Evolutionary conservation across 2,888 invertebrate species (phyloP).

Genomic region (Craniophora ligustri): DNA sequence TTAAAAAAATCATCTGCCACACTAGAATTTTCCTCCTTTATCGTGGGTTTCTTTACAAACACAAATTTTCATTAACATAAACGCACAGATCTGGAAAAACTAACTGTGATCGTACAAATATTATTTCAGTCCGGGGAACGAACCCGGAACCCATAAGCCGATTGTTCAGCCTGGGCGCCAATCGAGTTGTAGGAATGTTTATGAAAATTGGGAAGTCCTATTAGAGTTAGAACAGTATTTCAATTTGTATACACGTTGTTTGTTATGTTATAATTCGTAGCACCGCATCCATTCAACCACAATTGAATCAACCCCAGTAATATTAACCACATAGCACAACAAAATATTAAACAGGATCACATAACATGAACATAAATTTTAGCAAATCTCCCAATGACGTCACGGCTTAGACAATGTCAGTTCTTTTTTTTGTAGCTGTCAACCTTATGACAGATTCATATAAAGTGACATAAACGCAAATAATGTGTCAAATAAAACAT

Average conservation of each 20-base stretch:
- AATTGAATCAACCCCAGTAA: not conserved
- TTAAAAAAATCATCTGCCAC: too few relatives aligned
- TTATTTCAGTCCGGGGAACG: too few relatives aligned
- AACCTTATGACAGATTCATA: slow-evolving; percentile 17
- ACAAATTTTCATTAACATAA: too few relatives aligned
- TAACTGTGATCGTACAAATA: too few relatives aligned
- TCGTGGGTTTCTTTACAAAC: too few relatives aligned
- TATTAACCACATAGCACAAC: slow-evolving; percentile 1
- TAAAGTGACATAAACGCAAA: slow-evolving; percentile 16
- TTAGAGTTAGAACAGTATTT: too few relatives aligned
- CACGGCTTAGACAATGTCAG: slow-evolving; percentile 6
- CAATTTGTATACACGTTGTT: not conserved
- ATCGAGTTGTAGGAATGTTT: too few relatives aligned
- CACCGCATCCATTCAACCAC: not conserved
- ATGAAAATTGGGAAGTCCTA: too few relatives aligned
- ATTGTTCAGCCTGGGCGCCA: too few relatives aligned
- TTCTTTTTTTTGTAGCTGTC: slow-evolving; percentile 7
- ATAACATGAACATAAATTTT: not conserved
- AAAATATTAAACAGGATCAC: not conserved
- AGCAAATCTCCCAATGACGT: not conserved
- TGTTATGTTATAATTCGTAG: not conserved
- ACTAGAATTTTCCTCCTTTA: too few relatives aligned
- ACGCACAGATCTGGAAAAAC: too few relatives aligned
- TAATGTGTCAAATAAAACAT: slow-evolving; percentile 26
- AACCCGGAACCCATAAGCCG: too few relatives aligned